Conservation (phyloP, 1,140 invertebrate species). For the Magallana gigas region DNA sequence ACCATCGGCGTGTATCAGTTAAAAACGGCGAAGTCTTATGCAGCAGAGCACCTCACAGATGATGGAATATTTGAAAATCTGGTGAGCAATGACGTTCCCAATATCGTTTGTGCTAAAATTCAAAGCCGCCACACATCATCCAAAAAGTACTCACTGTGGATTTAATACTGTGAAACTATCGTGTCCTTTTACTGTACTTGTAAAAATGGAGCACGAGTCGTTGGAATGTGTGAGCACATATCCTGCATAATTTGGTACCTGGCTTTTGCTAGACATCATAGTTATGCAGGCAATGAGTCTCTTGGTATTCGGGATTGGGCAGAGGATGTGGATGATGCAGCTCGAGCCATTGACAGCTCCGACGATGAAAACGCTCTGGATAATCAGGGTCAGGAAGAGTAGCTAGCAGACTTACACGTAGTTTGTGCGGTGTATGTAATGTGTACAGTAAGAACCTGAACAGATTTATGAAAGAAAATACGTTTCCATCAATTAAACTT, state of each 20-base stretch:
- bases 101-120: constrained; percentile 10
- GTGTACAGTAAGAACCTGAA: too few species aligned
- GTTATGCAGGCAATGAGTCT: too few species aligned
- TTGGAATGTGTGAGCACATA: constrained; percentile 37
- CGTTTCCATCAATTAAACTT: too few species aligned
- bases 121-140: background rate
- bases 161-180: background rate
- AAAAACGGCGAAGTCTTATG: too few species aligned
- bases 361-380: background rate
- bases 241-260: constrained; percentile 38
- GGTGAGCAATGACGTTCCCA: background rate
- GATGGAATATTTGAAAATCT: too few species aligned
- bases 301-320: too few species aligned
- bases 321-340: background rate
- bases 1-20: constrained; percentile 38
- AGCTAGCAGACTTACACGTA: background rate
- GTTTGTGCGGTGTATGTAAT: too few species aligned
- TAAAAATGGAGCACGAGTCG: constrained; percentile 6
- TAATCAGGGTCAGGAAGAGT: background rate
- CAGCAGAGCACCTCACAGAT: too few species aligned
- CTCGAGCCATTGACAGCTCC: background rate
- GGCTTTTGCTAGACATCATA: too few species aligned
- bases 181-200: too few species aligned
- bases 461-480: too few species aligned
- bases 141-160: background rate